Evolutionary conservation across 2,113 vertebrate genomes (phyloP).

Genomic region (Ascaphus truei): DNA sequence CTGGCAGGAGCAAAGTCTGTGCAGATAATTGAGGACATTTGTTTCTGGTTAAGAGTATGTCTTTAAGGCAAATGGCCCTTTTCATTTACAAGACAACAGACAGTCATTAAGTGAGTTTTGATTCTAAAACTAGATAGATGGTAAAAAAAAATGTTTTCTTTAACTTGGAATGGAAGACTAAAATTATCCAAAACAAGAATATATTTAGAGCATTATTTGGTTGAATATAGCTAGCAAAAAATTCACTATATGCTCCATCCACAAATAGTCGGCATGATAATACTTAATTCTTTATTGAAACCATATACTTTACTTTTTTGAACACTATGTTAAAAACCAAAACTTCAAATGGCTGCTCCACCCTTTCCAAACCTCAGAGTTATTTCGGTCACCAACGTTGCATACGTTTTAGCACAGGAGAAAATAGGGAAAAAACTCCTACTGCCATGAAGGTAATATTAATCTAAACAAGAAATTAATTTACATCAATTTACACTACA

Average conservation of each 20-base stretch:
- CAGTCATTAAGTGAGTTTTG: constrained; percentile 34
- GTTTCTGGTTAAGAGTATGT: constrained; percentile 32
- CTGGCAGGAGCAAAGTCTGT: constrained; percentile 28
- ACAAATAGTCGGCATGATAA: neutral
- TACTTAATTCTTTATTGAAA: constrained; percentile 7
- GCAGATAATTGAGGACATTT: constrained; percentile 36
- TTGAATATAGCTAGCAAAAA: no score
- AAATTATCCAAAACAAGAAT: neutral
- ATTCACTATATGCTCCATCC: no score
- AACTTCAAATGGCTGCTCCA: neutral
- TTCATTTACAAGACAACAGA: constrained; percentile 19
- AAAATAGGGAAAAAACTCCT: neutral
- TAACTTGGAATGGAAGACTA: neutral
- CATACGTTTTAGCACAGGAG: neutral
- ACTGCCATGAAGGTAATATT: neutral
- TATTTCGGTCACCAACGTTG: neutral
- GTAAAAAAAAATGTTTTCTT: constrained; percentile 8
- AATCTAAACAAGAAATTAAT: neutral
- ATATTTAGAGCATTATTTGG: neutral
- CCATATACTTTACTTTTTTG: constrained; percentile 11
- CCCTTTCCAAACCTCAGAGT: neutral
- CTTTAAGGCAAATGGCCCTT: constrained; percentile 21
- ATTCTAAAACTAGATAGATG: constrained; percentile 30
- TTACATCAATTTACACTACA: neutral
- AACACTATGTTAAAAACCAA: neutral